These are phyloP conservation scores for Drosophila arizonae DNA, from an alignment of 1,140 invertebrate genomes.

Conservation along the genomic window DNA sequence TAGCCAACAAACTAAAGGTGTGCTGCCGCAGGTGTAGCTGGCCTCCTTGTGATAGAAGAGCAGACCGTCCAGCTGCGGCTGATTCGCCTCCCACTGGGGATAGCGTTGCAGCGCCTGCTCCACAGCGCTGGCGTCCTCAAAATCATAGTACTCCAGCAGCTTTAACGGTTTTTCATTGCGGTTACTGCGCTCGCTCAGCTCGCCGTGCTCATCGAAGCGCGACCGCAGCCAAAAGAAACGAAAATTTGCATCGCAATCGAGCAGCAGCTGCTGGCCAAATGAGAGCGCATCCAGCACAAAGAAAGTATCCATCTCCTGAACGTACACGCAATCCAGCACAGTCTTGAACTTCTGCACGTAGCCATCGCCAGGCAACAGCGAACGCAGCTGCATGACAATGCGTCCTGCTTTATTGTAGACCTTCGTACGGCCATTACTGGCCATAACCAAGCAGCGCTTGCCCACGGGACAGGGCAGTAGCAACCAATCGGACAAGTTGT, in stretches of 20 bases:
- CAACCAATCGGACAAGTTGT: constrained; percentile 90
- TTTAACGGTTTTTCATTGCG: constrained; percentile 60
- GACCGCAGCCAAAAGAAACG: constrained; percentile 73
- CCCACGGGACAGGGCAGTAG: constrained; percentile 93
- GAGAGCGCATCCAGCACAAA: constrained; percentile 92
- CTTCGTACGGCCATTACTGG: constrained; percentile 88
- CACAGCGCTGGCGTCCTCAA: constrained; percentile 53
- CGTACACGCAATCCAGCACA: constrained; percentile 92
- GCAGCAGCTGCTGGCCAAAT: constrained; percentile 90
- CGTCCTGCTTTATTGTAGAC: constrained; percentile 89
- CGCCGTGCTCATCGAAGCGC: constrained; percentile 59
- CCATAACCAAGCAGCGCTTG: constrained; percentile 89
- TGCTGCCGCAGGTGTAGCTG: constrained; percentile 89
- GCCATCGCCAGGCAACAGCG: constrained; percentile 90
- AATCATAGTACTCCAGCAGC: constrained; percentile 57
- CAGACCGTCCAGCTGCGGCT: constrained; percentile 88
- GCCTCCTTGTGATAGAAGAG: constrained; percentile 92
- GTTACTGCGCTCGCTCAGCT: constrained; percentile 25
- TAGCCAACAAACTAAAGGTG: constrained; percentile 94
- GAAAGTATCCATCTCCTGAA: constrained; percentile 86
- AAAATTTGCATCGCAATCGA: constrained; percentile 88
- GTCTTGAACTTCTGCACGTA: constrained; percentile 71
- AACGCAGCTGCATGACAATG: constrained; percentile 85
- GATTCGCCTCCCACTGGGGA: constrained; percentile 65
- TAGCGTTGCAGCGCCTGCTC: constrained; percentile 54